A percentile compares a stretch with the other conserved stretches of the same genome.
Evolutionary conservation across 2,797 vertebrate genomes (phyloP).

Genomic region (Caiman crocodilus): DNA sequence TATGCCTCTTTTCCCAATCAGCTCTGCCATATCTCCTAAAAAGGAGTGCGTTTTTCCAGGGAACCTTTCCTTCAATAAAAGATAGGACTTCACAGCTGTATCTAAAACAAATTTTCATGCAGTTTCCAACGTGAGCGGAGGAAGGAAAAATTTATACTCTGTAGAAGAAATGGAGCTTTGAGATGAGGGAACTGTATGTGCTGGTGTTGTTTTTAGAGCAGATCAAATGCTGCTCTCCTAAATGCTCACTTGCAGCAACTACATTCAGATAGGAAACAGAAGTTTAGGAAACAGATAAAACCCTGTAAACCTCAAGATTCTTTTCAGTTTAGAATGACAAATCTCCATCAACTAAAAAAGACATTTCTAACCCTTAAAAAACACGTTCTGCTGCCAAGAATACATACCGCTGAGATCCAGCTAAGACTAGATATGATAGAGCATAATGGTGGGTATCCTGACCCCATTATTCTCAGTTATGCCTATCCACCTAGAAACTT

Average conservation of each 20-base stretch:
- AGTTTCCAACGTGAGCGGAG: slow-evolving; percentile 37
- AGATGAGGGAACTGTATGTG: not conserved
- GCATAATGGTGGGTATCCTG: not conserved
- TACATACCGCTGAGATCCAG: not conserved
- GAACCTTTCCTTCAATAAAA: not conserved
- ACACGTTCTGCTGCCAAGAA: slow-evolving; percentile 22
- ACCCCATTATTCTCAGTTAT: slow-evolving; percentile 12
- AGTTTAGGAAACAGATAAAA: slow-evolving; percentile 14
- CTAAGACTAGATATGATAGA: not conserved
- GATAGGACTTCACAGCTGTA: not conserved
- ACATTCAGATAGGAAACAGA: not conserved
- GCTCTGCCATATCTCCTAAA: not conserved
- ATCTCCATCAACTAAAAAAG: not conserved
- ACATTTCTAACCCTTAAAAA: not conserved
- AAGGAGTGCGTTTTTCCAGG: slow-evolving; percentile 8
- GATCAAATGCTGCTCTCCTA: not conserved
- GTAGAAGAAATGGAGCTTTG: not conserved
- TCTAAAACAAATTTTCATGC: not conserved
- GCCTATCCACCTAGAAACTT: slow-evolving; percentile 12
- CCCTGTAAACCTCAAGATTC: not conserved
- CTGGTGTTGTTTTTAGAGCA: slow-evolving; percentile 7
- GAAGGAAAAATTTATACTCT: slow-evolving; percentile 17
- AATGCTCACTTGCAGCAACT: not conserved
- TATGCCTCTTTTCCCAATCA: not conserved
- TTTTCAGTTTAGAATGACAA: slow-evolving; percentile 6